Evolutionary conservation across 2,113 vertebrate species (phyloP), one percentile per base, ranked within the genome.

Genomic region (Petromus typicus): DNA sequence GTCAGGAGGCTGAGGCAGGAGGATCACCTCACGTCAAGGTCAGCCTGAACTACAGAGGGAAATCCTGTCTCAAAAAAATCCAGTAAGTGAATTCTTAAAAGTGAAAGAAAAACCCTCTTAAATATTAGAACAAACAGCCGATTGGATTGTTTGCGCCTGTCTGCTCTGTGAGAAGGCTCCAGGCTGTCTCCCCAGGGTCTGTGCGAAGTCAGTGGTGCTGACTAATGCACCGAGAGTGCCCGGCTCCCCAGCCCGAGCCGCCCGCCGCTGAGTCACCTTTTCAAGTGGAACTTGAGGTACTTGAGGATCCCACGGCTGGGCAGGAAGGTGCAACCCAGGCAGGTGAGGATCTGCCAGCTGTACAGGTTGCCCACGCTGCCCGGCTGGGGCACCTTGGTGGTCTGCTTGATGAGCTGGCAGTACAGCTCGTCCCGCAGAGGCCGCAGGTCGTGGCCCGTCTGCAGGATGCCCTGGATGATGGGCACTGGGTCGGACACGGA

Each of bases 371-470:
- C 99, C 0, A 90, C 83, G 0, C 98, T 98, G 37, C 98, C 98
- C 0, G 99, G 99, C 20, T 99, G 99, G 1, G 99, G 99, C 54
- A 99, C 98, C 59, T 99, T 98, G 12, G 98, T 98, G 40, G 99
- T 99, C 98, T 99, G 99, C 71, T 99, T 99, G 97, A 99, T 98
- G 78, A 99, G 99, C 98, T 99, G 99, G 91, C 99, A 99, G 98
- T 99, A 99, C 37, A 99, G 98, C 97, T 99, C 99, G 66, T 99
- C 99, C 40, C 99, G 98, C 84, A 99, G 98, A 0, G 99, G 99
- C 48, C 98, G 98, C 27, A 99, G 99, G 98, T 99, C 99, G 22
- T 99, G 99, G 37, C 99, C 99, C 0, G 99, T 99, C 98, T 99
- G 99, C 27, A 99, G 99, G 92, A 99, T 97, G 40, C 99, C 99